Conservation (phyloP, 2,113 vertebrate species). For the cat (Felis catus) region F.catus_Fca126_mat1.0 CM031412.1:111388501-111389000, state of each 20-base stretch:
- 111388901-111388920: constrained; percentile 11
- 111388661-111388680: neutral
- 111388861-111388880: neutral
- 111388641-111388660: neutral
- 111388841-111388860: constrained; percentile 15
- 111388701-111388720: neutral
- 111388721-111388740: neutral
- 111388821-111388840: neutral
- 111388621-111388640: constrained; percentile 1
- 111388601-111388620: neutral
- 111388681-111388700: neutral
- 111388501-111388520: constrained; percentile 29
- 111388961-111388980: neutral
- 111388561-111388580: neutral
- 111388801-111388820: neutral
- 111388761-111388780: neutral
- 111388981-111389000: neutral
- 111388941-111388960: constrained; percentile 20
- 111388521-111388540: constrained; percentile 35
- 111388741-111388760: neutral
- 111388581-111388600: neutral
- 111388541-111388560: neutral
- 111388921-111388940: neutral
- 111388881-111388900: constrained; percentile 19
- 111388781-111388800: neutral